Evolutionary conservation across 2,113 vertebrate genomes (phyloP), one percentile per base, ranked within the genome.

Genomic region (Hyla sarda): DNA sequence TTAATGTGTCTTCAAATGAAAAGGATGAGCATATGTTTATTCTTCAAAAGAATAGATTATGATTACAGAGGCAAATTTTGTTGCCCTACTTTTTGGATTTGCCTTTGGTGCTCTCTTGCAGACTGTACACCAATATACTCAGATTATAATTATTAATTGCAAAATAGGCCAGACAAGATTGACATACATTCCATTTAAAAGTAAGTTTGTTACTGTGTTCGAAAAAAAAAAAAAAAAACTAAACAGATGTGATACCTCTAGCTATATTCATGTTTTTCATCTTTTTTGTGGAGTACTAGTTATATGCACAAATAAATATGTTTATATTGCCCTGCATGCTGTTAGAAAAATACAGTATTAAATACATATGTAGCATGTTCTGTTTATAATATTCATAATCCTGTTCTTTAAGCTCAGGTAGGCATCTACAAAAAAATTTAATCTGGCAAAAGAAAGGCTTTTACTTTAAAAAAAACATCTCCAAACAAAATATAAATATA

Each of bases 21-120:
- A 73, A 72, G 28, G 23, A 73, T 73, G 82, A 83, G 52, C 82
- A 74, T 83, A 83, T 83, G 69, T 83, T 62, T 84, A 74, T 84
- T 75, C 82, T 84, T 84, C 82, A 84, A 84, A 84, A 84, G 71
- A 75, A 75, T 56, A 60, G 71, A 84, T 84, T 84, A 58, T 84
- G 82, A 84, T 75, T 84, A 75, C 52, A 84, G 72, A 60, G 54
- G 71, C 48, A 75, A 84, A 67, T 58, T 84, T 84, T 84, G 82
- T 60, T 84, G 82, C 52, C 71, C 71, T 84, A 84, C 71, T 75
- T 84, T 84, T 75, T 84, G 69, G n/a, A 75, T 84, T 75, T 84
- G 82, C 82, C 82, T 76, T 73, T 58, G 72, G 82, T 84, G 72
- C 69, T 74, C 54, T 75, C 71, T 62, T 75, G 48, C 72, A 75